Base-by-base conservation (phyloP, 1,140 invertebrate species). In the Drosophila grimshawi region DNA sequence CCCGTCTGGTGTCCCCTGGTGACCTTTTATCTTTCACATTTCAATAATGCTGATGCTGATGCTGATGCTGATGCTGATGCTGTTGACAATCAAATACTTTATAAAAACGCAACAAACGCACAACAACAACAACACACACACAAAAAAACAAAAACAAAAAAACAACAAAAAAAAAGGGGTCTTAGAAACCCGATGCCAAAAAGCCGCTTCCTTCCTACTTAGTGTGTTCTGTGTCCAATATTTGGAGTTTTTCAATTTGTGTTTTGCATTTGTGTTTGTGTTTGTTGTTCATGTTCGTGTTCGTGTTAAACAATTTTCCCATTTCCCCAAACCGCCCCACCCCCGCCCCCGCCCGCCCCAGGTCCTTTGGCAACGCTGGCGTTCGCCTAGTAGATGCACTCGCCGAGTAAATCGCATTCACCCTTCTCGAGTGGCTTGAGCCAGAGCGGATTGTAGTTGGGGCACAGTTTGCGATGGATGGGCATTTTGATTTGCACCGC, bases 401-500 rank as follows among this genome's bases (percentile, higher is more conserved):
- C 91, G 41, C 91, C 91, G n/a, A 92, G 74, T 48, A 92, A 75
- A 81, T 92, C 91, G 79, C 91, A 92, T 39, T 91, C 81, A 45
- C 91, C 91, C 66, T 90, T 86, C 74, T 92, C 91, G 32, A 92
- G 49, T 11, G 91, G 91, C 76, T 88, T 92, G 32, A 92, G 61
- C 90, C 91, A 92, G 19, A 92, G 69, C 33, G 91, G 91, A 86
- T 92, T 92, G 70, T 92, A 92, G 83, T 92, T 92, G 76, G 92
- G 88, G 64, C 91, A 92, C 5, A 91, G 48, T 49, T 92, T 89
- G n/a, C 91, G 77, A 69, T 91, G 91, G 48, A 92, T 89, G 67
- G 92, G 92, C 2, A 92, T 85, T 74, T 91, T 80, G 45, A 92
- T 92, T 67, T 91, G 73, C 3, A 92, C 92, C 27, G 86, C 80